Evolutionary conservation across 1,140 invertebrate species (phyloP).

Genomic region (Zaprionus lachaisei): DNA sequence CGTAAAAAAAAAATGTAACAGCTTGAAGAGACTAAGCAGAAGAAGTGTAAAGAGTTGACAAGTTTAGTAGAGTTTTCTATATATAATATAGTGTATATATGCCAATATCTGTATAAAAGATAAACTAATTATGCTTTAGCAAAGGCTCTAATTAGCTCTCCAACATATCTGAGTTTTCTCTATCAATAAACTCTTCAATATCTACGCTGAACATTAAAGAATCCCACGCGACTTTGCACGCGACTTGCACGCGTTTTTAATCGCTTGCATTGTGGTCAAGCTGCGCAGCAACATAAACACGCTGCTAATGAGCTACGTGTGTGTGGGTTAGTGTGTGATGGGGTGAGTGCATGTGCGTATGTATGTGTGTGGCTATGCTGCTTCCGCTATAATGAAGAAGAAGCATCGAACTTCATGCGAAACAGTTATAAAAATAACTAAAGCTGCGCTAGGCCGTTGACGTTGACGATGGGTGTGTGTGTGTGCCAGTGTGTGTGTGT

Average conservation of each 20-base stretch:
- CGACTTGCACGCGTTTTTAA: constrained; percentile 12
- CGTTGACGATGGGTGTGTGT: constrained; percentile 20
- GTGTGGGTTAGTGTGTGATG: constrained; percentile 44
- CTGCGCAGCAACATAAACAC: constrained; percentile 41
- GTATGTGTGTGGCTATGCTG: constrained; percentile 55
- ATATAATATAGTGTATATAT: too few relatives aligned
- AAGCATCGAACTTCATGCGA: constrained; percentile 64
- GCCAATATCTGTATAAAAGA: too few relatives aligned
- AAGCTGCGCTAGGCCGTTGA: constrained; percentile 55
- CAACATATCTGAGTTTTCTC: neutral
- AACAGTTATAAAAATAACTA: constrained; percentile 70
- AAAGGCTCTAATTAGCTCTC: too few relatives aligned
- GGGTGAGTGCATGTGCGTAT: constrained; percentile 43
- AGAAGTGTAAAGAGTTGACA: too few relatives aligned
- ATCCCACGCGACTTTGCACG: neutral
- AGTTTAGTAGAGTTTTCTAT: too few relatives aligned
- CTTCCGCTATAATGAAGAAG: constrained; percentile 61
- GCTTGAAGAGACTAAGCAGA: neutral
- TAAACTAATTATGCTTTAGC: too few relatives aligned
- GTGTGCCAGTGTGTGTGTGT: neutral
- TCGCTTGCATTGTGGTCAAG: neutral
- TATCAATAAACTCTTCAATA: neutral
- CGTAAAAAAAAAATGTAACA: neutral
- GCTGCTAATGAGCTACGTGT: constrained; percentile 38
- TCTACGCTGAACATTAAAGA: neutral